Percentiles rank a stretch among this genome's conserved stretches.
Conservation (phyloP, 2,888 invertebrate genomes). For the Cephalotes varians region DNA sequence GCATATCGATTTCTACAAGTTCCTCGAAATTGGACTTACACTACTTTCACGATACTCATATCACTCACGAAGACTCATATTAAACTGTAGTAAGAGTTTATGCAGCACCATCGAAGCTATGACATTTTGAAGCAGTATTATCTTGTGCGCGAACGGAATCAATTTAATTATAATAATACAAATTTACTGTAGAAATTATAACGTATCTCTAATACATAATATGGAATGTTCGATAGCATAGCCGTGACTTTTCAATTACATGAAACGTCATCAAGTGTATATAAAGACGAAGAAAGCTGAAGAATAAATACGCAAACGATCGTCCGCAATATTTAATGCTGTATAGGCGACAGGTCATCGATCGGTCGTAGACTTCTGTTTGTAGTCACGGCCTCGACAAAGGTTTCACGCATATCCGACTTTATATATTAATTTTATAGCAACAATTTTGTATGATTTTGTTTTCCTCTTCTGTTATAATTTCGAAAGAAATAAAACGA, state of each 20-base stretch:
- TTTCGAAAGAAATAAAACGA: not conserved
- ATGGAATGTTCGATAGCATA: not conserved
- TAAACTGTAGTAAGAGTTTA: slow-evolving; percentile 32
- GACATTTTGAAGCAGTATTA: not conserved
- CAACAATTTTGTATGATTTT: not conserved
- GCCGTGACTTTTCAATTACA: slow-evolving; percentile 5
- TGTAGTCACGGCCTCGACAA: slow-evolving; percentile 29
- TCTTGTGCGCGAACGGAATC: not conserved
- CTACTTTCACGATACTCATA: slow-evolving; percentile 14
- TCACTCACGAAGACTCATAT: slow-evolving; percentile 13
- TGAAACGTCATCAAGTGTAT: not conserved
- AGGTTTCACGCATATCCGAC: not conserved
- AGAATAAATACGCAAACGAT: slow-evolving; percentile 22
- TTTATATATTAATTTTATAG: not conserved
- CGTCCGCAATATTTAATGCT: slow-evolving; percentile 44
- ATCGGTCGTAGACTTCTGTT: slow-evolving; percentile 37
- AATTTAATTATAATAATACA: slow-evolving; percentile 17
- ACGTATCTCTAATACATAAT: not conserved
- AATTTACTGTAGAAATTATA: slow-evolving; percentile 13
- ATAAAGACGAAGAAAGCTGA: not conserved
- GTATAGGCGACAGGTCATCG: slow-evolving; percentile 44
- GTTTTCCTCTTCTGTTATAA: too few relatives aligned
- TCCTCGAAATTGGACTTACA: slow-evolving; percentile 33
- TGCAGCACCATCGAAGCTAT: not conserved
- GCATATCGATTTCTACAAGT: slow-evolving; percentile 36